Evolutionary conservation across 2,113 vertebrate species (phyloP).

Genomic region (Eudyptes chrysolophus): DNA sequence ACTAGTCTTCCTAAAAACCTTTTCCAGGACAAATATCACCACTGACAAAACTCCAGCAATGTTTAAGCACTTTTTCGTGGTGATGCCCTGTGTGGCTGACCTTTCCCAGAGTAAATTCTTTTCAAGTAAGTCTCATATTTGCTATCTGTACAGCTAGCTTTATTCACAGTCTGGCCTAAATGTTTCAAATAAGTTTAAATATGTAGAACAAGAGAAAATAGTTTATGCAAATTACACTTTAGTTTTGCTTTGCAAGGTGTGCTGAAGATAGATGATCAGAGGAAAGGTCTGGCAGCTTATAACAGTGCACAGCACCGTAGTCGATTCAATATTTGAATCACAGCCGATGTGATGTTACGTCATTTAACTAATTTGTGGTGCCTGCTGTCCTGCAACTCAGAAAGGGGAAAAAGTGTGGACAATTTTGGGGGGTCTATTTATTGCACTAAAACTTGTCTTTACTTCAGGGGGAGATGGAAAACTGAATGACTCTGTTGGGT

Average conservation of each 20-base stretch:
- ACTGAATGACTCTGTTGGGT: background rate
- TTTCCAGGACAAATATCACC: background rate
- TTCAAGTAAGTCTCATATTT: background rate
- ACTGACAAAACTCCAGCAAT: background rate
- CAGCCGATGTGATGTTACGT: rapidly evolving
- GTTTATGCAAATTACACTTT: background rate
- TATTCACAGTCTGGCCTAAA: background rate
- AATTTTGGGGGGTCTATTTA: background rate
- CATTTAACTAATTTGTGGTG: background rate
- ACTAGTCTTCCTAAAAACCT: background rate
- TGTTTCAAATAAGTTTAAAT: background rate
- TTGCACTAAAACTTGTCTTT: background rate
- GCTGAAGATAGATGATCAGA: background rate
- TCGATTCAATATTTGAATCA: background rate
- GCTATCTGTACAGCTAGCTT: background rate
- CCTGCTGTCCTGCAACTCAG: background rate
- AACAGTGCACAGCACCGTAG: background rate
- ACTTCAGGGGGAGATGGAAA: background rate
- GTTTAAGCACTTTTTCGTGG: background rate
- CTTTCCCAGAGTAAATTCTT: background rate
- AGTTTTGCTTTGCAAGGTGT: background rate
- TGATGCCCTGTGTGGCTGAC: background rate
- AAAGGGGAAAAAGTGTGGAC: background rate
- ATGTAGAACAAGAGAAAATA: background rate
- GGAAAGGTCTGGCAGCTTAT: background rate